A percentile compares a stretch with the other conserved stretches of the same genome.
phyloP scores from a whole-genome alignment of 2,797 vertebrate genomes.

The Chelon labrosus region DNA sequence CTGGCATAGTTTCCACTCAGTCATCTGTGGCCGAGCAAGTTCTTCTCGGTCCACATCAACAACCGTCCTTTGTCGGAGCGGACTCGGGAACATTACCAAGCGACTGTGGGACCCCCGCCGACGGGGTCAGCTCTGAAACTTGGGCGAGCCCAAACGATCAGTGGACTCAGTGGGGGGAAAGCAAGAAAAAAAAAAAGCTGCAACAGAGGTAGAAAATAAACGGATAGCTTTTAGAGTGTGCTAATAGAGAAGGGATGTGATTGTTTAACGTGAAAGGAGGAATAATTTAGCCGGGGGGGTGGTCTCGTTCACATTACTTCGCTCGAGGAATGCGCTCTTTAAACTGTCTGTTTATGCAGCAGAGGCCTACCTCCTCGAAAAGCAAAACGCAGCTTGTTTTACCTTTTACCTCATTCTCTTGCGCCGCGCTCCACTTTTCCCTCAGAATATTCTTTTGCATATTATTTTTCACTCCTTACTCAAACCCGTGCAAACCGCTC shows the following conservation, averaged over 20 bases:
- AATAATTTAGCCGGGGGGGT: constrained; percentile 34
- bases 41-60: constrained; percentile 43
- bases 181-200: constrained; percentile 22
- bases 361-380: constrained; percentile 15
- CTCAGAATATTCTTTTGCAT: constrained; percentile 26
- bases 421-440: constrained; percentile 42
- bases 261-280: constrained; percentile 29
- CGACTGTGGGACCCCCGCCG: constrained; percentile 45
- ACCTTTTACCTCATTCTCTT: constrained; percentile 31
- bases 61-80: constrained; percentile 42
- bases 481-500: constrained; percentile 24
- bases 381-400: constrained; percentile 33
- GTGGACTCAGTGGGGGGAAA: constrained; percentile 19
- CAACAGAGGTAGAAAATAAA: constrained; percentile 53
- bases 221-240: constrained; percentile 21
- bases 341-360: constrained; percentile 22
- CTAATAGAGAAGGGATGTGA: constrained; percentile 13
- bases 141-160: constrained; percentile 28
- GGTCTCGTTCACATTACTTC: constrained; percentile 22
- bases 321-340: constrained; percentile 50
- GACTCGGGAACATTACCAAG: constrained; percentile 20
- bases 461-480: constrained; percentile 35
- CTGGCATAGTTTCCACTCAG: constrained; percentile 29
- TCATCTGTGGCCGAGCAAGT: constrained; percentile 24
- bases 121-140: constrained; percentile 36